Conservation (phyloP, 2,113 vertebrate genomes). For the Mus pahari region DNA sequence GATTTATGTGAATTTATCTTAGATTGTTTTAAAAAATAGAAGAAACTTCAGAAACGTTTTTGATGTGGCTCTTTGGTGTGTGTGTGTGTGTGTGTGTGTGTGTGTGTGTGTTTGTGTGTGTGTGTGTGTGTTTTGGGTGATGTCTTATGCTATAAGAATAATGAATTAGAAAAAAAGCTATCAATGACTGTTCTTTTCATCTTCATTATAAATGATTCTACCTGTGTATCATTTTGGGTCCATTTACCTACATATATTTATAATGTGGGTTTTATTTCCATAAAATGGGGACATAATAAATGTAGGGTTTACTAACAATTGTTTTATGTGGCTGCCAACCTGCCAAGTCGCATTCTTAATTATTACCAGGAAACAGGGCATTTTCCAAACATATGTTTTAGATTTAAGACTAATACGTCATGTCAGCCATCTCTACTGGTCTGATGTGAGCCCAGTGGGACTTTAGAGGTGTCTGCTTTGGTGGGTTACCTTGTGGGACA, state of each 20-base stretch:
- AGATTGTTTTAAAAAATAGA: slow-evolving; percentile 57
- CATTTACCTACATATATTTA: slow-evolving; percentile 84
- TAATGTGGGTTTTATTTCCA: slow-evolving; percentile 90
- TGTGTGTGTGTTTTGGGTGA: background rate
- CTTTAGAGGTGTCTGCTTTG: slow-evolving; percentile 77
- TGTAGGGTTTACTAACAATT: slow-evolving; percentile 88
- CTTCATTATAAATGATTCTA: slow-evolving; percentile 79
- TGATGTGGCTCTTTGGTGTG: slow-evolving; percentile 53
- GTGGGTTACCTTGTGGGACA: slow-evolving; percentile 86
- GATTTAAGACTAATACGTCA: slow-evolving; percentile 90
- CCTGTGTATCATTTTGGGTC: slow-evolving; percentile 83
- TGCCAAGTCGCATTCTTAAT: slow-evolving; percentile 91
- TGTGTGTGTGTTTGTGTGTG: background rate
- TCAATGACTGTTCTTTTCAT: slow-evolving; percentile 70
- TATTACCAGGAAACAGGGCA: slow-evolving; percentile 91
- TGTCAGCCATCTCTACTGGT: slow-evolving; percentile 87
- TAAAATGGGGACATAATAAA: slow-evolving; percentile 89
- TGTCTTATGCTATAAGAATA: slow-evolving; percentile 22
- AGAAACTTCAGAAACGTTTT: slow-evolving; percentile 64
- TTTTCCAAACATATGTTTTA: slow-evolving; percentile 90
- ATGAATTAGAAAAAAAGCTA: slow-evolving; percentile 49
- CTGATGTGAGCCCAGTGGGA: slow-evolving; percentile 85
- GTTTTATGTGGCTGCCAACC: slow-evolving; percentile 91
- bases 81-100: background rate
- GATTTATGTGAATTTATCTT: slow-evolving; percentile 49